A percentile compares a stretch with the other conserved stretches of the same genome.
These are phyloP conservation scores for Pycnonotus jocosus DNA, from an alignment of 2,113 vertebrate species.

Conservation along the genomic window DNA sequence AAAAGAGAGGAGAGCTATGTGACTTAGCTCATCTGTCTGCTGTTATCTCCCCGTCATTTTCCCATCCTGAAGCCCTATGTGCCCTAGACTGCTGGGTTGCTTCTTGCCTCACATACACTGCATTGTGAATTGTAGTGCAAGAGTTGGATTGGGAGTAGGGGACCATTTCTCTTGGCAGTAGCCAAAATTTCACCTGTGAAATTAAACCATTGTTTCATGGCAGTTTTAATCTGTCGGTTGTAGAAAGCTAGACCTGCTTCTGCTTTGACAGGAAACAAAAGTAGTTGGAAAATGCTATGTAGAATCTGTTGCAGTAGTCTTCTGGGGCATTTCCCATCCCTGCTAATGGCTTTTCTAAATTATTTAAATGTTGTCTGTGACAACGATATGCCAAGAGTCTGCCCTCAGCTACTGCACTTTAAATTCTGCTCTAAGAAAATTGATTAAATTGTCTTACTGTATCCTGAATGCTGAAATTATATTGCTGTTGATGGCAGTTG, in stretches of 20 bases:
- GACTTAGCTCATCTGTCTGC: background rate
- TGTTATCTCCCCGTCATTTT: background rate
- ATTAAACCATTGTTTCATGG: background rate
- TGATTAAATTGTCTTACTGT: background rate
- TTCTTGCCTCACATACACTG: background rate
- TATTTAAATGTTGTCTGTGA: background rate
- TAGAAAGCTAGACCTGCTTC: background rate
- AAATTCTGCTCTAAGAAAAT: background rate
- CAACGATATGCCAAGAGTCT: background rate
- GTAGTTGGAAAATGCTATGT: background rate
- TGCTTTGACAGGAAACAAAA: background rate
- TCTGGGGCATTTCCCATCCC: background rate
- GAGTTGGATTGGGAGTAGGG: background rate
- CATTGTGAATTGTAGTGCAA: background rate
- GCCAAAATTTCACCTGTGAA: background rate
- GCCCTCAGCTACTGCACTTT: background rate
- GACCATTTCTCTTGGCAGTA: background rate
- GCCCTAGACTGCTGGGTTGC: fast-evolving
- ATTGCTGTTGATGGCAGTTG: background rate
- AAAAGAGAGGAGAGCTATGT: background rate
- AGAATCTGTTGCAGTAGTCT: background rate
- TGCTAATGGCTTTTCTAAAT: background rate
- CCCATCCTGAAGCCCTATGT: background rate
- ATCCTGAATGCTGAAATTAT: background rate
- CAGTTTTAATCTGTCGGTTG: background rate